Evolutionary conservation across 2,113 vertebrate species (phyloP).

Genomic region (Acrocephalus arundinaceus): DNA sequence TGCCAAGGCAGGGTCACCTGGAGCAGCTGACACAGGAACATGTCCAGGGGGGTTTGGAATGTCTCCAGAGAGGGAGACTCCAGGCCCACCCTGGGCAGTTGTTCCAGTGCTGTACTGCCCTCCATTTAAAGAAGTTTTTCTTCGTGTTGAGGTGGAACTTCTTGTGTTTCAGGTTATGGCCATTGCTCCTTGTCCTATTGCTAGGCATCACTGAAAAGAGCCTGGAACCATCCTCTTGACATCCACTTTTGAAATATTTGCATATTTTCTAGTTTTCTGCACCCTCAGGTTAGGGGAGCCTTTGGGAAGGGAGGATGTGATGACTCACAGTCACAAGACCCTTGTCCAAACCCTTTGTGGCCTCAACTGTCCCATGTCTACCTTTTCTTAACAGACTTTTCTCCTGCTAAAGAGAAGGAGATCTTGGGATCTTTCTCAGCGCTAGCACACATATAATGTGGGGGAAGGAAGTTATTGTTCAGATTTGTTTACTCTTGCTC

Average conservation of each 20-base stretch:
- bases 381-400: not conserved
- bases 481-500: not conserved
- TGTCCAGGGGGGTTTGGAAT: not conserved
- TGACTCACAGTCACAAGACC: not conserved
- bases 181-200: not conserved
- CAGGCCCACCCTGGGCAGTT: not conserved
- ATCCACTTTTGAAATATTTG: not conserved
- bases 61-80: not conserved
- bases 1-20: not conserved
- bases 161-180: not conserved
- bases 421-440: not conserved
- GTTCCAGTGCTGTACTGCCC: not conserved
- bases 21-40: not conserved
- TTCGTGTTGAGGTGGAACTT: not conserved
- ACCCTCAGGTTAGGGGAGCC: not conserved
- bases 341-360: not conserved
- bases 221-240: not conserved
- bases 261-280: not conserved
- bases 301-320: not conserved
- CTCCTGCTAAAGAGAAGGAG: too few relatives aligned
- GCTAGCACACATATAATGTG: not conserved
- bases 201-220: not conserved
- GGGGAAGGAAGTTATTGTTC: not conserved
- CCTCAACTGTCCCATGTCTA: rapidly evolving
- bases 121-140: not conserved